Evolutionary conservation across 2,888 invertebrate genomes (phyloP).

Genomic region (Amblyteles armatorius): DNA sequence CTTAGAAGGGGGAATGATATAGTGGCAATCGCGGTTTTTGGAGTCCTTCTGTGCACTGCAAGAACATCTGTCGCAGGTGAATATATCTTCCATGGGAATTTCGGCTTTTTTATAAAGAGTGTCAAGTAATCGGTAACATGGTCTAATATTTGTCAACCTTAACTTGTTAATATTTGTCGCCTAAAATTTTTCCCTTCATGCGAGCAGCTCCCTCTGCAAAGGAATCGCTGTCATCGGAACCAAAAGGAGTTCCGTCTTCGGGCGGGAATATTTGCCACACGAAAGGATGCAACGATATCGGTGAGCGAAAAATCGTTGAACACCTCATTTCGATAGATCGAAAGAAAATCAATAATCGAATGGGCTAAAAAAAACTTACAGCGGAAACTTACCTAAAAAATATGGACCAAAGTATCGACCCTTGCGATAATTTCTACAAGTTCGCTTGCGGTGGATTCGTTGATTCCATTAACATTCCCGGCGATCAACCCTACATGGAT

Average conservation of each 20-base stretch:
- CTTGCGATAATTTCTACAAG: slow-evolving; percentile 93
- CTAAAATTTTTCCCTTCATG: not conserved
- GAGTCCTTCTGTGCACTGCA: not conserved
- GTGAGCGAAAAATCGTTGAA: not conserved
- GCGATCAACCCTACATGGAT: slow-evolving; percentile 92
- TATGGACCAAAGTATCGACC: slow-evolving; percentile 86
- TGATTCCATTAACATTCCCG: slow-evolving; percentile 90
- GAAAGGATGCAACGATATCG: not conserved
- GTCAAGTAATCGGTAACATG: not conserved
- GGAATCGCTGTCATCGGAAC: not conserved
- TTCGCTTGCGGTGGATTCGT: slow-evolving; percentile 93
- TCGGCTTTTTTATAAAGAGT: not conserved
- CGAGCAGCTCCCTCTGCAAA: not conserved
- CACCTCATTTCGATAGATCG: too few species aligned
- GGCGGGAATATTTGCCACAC: not conserved
- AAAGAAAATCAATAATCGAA: too few species aligned
- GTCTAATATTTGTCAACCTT: not conserved
- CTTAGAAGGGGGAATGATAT: not conserved
- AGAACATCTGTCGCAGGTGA: not conserved
- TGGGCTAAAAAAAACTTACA: too few species aligned
- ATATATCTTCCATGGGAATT: not conserved
- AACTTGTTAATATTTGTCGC: not conserved
- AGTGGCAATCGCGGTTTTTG: not conserved
- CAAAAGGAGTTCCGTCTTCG: not conserved
- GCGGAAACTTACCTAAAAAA: slow-evolving; percentile 84